Conservation (phyloP, 23 tunicate species). For the Halocynthia aurantium region DNA sequence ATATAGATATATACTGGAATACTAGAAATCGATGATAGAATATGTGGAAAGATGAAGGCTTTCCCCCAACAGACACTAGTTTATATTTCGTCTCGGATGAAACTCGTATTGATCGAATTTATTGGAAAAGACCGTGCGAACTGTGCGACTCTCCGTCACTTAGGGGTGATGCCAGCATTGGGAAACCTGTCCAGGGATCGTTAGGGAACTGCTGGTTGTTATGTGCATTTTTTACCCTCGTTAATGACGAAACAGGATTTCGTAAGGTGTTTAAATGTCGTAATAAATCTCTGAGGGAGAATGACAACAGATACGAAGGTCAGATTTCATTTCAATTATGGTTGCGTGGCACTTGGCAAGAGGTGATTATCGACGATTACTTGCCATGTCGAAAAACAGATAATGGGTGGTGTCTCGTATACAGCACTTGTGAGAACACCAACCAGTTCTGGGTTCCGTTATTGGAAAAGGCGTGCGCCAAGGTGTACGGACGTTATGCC, state of each 20-base stretch:
- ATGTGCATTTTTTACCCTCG: conserved; percentile 11
- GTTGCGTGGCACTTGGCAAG: neutral
- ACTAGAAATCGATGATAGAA: neutral
- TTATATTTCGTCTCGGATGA: neutral
- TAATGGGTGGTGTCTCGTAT: conserved; percentile 2
- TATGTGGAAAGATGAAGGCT: conserved; percentile 11
- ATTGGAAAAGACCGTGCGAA: conserved; percentile 32
- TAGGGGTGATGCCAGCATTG: neutral
- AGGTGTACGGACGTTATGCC: conserved; percentile 57
- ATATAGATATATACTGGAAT: too few relatives aligned
- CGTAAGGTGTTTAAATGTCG: conserved; percentile 6
- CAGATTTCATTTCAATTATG: conserved; percentile 11
- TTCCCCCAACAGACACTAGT: conserved; percentile 10
- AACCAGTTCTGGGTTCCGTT: conserved; percentile 52
- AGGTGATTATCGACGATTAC: conserved; percentile 11
- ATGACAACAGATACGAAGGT: conserved; percentile 3
- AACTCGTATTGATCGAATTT: neutral
- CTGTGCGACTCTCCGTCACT: neutral
- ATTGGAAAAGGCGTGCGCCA: conserved; percentile 80
- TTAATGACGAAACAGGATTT: neutral
- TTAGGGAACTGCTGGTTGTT: conserved; percentile 55
- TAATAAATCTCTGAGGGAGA: neutral
- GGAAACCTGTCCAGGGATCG: conserved; percentile 28
- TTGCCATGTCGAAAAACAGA: neutral
- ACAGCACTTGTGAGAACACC: conserved; percentile 15